A percentile compares a stretch with the other conserved stretches of the same genome.
Conservation (phyloP, 2,797 vertebrate species). For the Selene dorsalis region DNA sequence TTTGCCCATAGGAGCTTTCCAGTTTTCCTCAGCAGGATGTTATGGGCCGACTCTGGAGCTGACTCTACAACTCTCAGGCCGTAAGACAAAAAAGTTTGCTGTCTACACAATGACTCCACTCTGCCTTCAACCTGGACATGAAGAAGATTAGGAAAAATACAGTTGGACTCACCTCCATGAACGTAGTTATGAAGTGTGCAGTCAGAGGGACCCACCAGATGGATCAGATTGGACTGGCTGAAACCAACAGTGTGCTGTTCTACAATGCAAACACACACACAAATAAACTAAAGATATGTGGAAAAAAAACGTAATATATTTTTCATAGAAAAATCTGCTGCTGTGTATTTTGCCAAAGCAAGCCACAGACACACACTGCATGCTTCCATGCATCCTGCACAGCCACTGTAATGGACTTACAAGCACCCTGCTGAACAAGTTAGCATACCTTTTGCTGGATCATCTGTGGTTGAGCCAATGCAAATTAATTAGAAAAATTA, state of each 20-base stretch:
- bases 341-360: conserved; percentile 1
- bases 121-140: neutral
- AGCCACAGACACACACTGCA: neutral
- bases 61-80: neutral
- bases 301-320: too few relatives aligned
- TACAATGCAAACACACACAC: conserved; percentile 67
- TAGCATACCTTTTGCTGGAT: conserved; percentile 85
- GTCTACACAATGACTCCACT: neutral
- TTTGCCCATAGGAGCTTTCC: neutral
- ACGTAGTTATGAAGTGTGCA: conserved; percentile 93
- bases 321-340: neutral
- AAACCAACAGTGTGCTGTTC: conserved; percentile 90
- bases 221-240: conserved; percentile 97
- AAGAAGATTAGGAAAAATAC: neutral
- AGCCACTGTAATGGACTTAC: neutral
- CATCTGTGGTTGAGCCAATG: conserved; percentile 78
- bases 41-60: neutral
- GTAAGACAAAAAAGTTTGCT: neutral
- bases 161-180: conserved; percentile 89
- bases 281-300: neutral
- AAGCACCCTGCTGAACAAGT: conserved; percentile 11
- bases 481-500: conserved; percentile 59
- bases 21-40: neutral
- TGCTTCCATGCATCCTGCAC: neutral
- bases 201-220: conserved; percentile 94